Evolutionary conservation across 64 coral and sea anemone genomes (phyloP), one percentile per base, ranked within the genome.

Genomic region (Pachyseris speciosa): DNA sequence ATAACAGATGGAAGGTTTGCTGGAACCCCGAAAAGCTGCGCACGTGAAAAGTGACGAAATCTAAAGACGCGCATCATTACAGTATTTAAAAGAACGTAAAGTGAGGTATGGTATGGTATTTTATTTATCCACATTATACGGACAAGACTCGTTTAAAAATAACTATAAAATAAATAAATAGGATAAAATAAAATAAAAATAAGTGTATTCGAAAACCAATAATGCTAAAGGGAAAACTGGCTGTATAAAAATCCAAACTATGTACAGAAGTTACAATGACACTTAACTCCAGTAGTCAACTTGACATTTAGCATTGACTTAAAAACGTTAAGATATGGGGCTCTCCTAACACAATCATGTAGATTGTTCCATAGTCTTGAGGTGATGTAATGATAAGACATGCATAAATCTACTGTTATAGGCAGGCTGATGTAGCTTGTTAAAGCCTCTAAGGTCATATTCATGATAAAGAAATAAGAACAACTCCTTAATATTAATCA

Each of bases 401-500:
- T 78, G 74, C 74, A 52, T 78, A 32, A 78, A 78, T 78, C 42
- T 78, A 32, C 74, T 50, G 29, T 29, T 30, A 78, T 78, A 78
- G 42, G 31, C 51, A 51, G 74, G 74, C 37, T 75, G 37, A 75
- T 75, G 7, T 32, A 61, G 78, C 78, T 83, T 84, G 81, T 24
- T 31, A 39, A 39, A 84, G 81, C 81, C 81, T 84, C 81, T 84
- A 39, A 84, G 81, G 37, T 84, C 81, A 66, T 84, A 84, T 84
- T 84, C 33, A 61, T 83, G 59, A 83, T 60, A 36, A 83, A 4
- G 43, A 45, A 45, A 45, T 45, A 45, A 45, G 43, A 79, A 79
- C 41, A 79, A 52, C 17, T 79, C 75, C 75, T 51, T 79, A 79
- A 40, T 37, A 73, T 34, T 73, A 22, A 4, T 38, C 34, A 9